Percentiles rank a stretch among this genome's conserved stretches.
Evolutionary conservation across 64 coral and sea anemone genomes (phyloP).

Genomic region (Acropora tenuis): DNA sequence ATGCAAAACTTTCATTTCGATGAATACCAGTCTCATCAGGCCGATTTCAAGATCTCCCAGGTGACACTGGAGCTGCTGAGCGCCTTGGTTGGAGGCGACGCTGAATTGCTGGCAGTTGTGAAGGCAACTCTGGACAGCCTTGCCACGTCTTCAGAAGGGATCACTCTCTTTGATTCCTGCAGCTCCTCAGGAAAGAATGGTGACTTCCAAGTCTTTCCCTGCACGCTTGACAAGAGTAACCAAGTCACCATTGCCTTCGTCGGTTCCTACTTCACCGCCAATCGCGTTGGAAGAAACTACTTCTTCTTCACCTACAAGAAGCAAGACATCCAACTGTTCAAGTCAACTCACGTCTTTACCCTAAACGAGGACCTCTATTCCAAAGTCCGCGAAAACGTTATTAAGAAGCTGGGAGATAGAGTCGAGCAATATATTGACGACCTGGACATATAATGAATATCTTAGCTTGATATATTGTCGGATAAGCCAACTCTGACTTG

Average conservation of each 20-base stretch:
- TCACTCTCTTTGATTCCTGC: background rate
- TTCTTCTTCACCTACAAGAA: conserved; percentile 4
- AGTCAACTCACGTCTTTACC: background rate
- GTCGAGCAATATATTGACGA: background rate
- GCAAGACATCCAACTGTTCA: background rate
- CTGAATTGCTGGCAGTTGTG: conserved; percentile 18
- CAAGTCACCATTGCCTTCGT: conserved; percentile 26
- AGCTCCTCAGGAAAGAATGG: background rate
- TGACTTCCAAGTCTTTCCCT: conserved; percentile 24
- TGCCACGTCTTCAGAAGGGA: background rate
- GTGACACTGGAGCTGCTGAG: conserved; percentile 14
- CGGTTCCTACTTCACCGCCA: conserved; percentile 1
- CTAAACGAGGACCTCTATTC: background rate
- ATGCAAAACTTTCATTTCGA: background rate
- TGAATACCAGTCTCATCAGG: background rate
- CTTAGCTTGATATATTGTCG: too few species aligned
- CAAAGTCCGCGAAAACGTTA: conserved; percentile 14
- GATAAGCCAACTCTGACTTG: too few species aligned
- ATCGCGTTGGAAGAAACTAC: background rate
- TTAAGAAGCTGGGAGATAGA: conserved; percentile 11
- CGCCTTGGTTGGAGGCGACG: background rate
- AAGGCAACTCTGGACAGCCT: background rate
- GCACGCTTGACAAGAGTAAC: conserved; percentile 14
- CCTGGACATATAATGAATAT: conserved; percentile 2
- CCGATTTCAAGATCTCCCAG: conserved; percentile 12